Percentiles rank a stretch among this genome's conserved stretches.
These are phyloP conservation scores for Laodelphax striatellus DNA, from an alignment of 1,140 invertebrate genomes.

Conservation along the genomic window DNA sequence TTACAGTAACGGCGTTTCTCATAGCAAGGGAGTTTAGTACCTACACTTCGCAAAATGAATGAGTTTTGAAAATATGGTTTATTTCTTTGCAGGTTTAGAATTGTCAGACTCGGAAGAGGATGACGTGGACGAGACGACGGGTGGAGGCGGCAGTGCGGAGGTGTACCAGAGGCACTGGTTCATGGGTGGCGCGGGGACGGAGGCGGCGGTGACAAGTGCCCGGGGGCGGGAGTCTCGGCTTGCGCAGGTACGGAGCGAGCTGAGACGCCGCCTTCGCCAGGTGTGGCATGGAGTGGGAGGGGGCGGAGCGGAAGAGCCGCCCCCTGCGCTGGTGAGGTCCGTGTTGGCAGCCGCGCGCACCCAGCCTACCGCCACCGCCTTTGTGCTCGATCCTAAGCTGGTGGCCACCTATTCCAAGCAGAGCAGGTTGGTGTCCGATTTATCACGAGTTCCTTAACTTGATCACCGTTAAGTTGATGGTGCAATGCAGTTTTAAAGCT, in stretches of 20 bases:
- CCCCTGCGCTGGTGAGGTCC: constrained; percentile 4
- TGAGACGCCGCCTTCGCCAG: constrained; percentile 15
- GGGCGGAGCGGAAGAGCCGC: constrained; percentile 6
- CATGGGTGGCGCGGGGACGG: constrained; percentile 6
- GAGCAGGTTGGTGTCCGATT: constrained; percentile 11
- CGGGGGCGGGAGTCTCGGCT: constrained; percentile 9
- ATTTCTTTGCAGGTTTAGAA: constrained; percentile 14
- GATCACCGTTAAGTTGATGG: no score
- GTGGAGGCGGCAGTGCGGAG: neutral
- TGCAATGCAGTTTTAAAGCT: no score
- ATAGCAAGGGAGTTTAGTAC: no score
- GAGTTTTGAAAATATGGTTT: neutral
- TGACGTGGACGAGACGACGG: neutral
- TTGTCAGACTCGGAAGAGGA: constrained; percentile 21
- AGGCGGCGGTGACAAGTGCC: constrained; percentile 4
- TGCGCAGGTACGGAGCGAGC: constrained; percentile 9
- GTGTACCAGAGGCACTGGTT: constrained; percentile 24
- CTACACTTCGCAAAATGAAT: no score
- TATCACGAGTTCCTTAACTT: no score
- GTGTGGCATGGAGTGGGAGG: constrained; percentile 4
- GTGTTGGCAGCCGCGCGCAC: constrained; percentile 14
- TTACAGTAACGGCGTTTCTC: no score
- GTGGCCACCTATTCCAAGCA: constrained; percentile 5
- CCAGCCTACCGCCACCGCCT: constrained; percentile 17
- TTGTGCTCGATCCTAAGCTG: constrained; percentile 17